A percentile compares a stretch with the other conserved stretches of the same genome.
phyloP scores from a whole-genome alignment of 2,113 vertebrate genomes.

The Baryphthengus martii region DNA sequence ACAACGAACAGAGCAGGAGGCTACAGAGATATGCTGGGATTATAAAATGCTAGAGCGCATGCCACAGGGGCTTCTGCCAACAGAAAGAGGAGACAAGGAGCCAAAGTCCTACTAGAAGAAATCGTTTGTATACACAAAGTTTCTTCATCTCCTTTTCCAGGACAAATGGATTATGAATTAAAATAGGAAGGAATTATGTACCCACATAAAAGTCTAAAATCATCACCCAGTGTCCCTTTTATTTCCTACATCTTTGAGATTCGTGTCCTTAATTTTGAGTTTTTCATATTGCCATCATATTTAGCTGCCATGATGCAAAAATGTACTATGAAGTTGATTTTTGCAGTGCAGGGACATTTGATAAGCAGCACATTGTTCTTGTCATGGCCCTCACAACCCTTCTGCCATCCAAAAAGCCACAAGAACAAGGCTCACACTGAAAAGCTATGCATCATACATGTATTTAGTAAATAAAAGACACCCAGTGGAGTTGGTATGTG shows the following conservation, averaged over 20 bases:
- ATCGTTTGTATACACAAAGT: neutral
- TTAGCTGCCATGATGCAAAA: neutral
- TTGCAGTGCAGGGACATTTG: too few species aligned
- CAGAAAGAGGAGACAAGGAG: neutral
- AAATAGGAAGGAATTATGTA: neutral
- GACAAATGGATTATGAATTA: neutral
- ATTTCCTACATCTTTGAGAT: neutral
- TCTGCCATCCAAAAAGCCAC: neutral
- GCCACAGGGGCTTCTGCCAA: neutral
- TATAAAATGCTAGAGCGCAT: neutral
- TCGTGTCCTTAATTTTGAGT: neutral
- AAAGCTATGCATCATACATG: neutral
- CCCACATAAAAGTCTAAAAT: neutral
- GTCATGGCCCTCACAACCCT: neutral
- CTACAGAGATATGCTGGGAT: neutral
- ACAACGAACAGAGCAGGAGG: neutral
- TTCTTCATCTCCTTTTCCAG: neutral
- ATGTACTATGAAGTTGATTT: neutral
- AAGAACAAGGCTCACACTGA: neutral
- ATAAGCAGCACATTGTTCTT: neutral
- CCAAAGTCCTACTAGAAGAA: neutral
- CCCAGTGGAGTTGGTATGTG: neutral
- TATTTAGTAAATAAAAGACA: neutral
- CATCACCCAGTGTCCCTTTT: neutral
- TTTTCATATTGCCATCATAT: neutral